A percentile compares a stretch with the other conserved stretches of the same genome.
Conservation (phyloP, 2,113 vertebrate species). For the Empidonax alnorum region DNA sequence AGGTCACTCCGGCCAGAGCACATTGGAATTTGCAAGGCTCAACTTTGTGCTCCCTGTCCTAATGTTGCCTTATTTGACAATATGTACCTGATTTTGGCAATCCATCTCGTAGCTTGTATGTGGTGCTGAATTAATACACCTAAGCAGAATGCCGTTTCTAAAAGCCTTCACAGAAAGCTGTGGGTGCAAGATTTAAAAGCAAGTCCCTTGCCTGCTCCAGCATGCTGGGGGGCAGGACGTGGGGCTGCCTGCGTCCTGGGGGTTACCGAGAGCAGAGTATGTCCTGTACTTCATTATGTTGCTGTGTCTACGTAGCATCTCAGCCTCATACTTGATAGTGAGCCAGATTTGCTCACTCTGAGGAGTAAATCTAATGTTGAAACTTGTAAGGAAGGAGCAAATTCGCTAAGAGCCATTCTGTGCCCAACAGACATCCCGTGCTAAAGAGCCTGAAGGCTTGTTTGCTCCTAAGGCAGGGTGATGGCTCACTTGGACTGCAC, state of each 20-base stretch:
- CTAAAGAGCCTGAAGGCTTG: neutral
- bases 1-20: neutral
- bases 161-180: neutral
- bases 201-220: neutral
- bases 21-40: neutral
- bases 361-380: neutral
- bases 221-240: fast-evolving
- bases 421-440: neutral
- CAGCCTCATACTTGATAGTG: neutral
- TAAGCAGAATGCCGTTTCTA: neutral
- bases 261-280: neutral
- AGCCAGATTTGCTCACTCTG: neutral
- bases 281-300: neutral
- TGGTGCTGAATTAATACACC: neutral
- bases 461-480: neutral
- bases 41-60: neutral
- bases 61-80: neutral
- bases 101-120: neutral
- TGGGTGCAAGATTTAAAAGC: neutral
- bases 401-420: neutral
- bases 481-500: fast-evolving
- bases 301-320: neutral
- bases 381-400: neutral
- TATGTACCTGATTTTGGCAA: neutral
- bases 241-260: neutral